Evolutionary conservation across 2,113 vertebrate genomes (phyloP).

Genomic region (Lepus europaeus): DNA sequence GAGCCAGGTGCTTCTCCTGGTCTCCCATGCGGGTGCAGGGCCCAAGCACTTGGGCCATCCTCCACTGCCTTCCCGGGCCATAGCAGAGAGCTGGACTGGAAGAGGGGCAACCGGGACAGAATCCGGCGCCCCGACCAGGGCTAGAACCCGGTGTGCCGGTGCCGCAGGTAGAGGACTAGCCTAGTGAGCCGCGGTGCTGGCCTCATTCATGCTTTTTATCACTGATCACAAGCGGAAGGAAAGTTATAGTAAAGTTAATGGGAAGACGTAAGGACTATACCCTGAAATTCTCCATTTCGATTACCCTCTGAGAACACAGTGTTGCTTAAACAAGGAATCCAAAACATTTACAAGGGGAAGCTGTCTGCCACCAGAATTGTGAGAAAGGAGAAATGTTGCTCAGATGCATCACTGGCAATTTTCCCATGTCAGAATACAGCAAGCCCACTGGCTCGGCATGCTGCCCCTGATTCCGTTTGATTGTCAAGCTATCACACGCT

Average conservation of each 20-base stretch:
- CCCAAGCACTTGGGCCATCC: too few relatives aligned
- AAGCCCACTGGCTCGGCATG: constrained; percentile 4
- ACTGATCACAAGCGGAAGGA: not conserved
- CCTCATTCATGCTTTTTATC: not conserved
- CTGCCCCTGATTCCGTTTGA: not conserved
- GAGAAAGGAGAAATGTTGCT: constrained; percentile 31
- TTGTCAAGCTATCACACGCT: not conserved
- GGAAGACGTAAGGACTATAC: not conserved
- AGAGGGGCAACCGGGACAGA: too few relatives aligned
- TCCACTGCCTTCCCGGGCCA: too few relatives aligned
- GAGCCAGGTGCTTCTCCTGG: too few relatives aligned
- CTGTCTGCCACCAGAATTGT: not conserved
- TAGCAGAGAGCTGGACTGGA: too few relatives aligned
- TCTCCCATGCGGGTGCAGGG: too few relatives aligned
- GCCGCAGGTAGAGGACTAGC: too few relatives aligned
- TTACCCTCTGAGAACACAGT: not conserved
- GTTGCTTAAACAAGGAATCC: not conserved
- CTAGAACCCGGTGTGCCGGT: too few relatives aligned
- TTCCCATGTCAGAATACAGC: constrained; percentile 20
- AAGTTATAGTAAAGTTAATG: not conserved
- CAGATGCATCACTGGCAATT: constrained; percentile 24
- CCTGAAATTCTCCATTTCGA: not conserved
- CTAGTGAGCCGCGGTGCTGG: too few relatives aligned
- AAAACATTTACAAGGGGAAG: constrained; percentile 32
- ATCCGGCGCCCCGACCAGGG: too few relatives aligned